A percentile compares a stretch with the other conserved stretches of the same genome.
These are phyloP conservation scores for Gracilinanus agilis DNA, from an alignment of 2,113 vertebrate species.

Conservation along the genomic window DNA sequence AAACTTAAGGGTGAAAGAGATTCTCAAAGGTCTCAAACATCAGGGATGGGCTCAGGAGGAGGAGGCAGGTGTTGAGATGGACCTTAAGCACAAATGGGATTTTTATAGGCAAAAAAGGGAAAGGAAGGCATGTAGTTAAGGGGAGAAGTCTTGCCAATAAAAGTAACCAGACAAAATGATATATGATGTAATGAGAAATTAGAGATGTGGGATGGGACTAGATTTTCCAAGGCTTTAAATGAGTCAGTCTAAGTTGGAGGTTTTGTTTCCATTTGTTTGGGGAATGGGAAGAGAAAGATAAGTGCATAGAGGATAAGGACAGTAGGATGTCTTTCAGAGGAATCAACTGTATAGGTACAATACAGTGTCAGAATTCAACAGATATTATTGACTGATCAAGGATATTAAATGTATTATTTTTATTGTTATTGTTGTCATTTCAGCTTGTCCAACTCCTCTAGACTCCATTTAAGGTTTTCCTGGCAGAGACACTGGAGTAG, in stretches of 20 bases:
- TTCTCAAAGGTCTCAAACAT: background rate
- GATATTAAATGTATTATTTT: background rate
- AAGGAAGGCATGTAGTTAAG: background rate
- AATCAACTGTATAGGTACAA: too few species aligned
- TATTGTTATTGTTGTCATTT: too few species aligned
- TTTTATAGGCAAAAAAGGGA: background rate
- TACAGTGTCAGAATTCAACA: background rate
- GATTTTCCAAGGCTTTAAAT: background rate
- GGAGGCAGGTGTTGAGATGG: background rate
- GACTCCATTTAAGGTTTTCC: accelerated
- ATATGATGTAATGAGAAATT: background rate
- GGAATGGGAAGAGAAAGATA: too few species aligned
- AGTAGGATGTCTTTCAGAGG: background rate
- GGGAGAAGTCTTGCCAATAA: background rate
- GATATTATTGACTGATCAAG: background rate
- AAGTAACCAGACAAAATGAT: background rate
- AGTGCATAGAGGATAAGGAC: too few species aligned
- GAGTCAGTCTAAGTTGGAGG: too few species aligned
- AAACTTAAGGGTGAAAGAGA: background rate
- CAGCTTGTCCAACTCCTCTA: too few species aligned
- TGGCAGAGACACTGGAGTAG: too few species aligned
- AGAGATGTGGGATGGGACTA: background rate
- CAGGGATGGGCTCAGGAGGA: background rate
- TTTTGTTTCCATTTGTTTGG: background rate
- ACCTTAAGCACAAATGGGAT: background rate